Evolutionary conservation across 1,140 invertebrate genomes (phyloP).

Genomic region (Monochamus saltuarius): DNA sequence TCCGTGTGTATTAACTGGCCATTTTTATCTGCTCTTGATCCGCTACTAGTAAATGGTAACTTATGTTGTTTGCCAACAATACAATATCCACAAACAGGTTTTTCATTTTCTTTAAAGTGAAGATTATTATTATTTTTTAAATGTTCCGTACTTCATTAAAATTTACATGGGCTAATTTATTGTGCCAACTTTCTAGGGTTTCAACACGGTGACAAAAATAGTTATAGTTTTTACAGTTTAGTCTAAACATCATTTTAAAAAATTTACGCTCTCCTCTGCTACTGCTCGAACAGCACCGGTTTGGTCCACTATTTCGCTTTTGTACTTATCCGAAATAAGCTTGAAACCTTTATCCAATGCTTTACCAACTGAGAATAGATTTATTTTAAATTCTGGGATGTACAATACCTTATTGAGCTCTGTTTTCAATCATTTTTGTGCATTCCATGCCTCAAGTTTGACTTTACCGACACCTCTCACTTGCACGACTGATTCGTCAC

Average conservation of each 20-base stretch:
- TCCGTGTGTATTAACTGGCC: too few species aligned
- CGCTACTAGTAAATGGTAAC: too few species aligned
- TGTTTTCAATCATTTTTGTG: neutral
- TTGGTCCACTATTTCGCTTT: neutral
- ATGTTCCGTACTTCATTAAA: too few species aligned
- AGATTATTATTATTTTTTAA: too few species aligned
- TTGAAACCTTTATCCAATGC: neutral
- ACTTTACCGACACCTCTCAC: too few species aligned
- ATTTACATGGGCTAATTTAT: too few species aligned
- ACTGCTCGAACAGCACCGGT: neutral
- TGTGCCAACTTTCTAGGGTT: neutral
- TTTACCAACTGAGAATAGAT: slow-evolving; percentile 3
- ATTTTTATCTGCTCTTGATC: too few species aligned
- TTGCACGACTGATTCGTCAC: neutral
- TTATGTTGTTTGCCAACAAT: too few species aligned
- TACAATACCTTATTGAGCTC: neutral
- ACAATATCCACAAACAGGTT: too few species aligned
- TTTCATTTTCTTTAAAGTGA: too few species aligned
- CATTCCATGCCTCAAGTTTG: too few species aligned
- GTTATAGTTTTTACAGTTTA: neutral
- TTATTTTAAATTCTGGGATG: slow-evolving; percentile 4
- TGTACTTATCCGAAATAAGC: neutral
- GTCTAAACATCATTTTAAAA: slow-evolving; percentile 3
- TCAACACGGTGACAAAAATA: neutral
- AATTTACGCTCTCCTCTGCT: slow-evolving; percentile 5